phyloP scores from a whole-genome alignment of 1,140 invertebrate species.

The Vanessa tameamea region DNA sequence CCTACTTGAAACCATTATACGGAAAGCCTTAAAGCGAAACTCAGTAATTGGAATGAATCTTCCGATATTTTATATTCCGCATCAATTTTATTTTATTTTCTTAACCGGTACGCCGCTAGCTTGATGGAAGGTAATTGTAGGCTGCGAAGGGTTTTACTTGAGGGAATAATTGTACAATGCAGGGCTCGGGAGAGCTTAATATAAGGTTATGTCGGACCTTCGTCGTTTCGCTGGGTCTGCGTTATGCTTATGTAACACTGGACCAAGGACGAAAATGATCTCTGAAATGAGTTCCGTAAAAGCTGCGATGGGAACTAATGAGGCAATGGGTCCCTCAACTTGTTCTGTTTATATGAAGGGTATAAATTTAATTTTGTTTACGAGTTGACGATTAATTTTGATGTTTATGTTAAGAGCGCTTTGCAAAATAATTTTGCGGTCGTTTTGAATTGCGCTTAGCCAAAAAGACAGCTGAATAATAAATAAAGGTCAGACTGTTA shows the following conservation, averaged over 20 bases:
- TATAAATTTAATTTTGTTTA: conserved; percentile 71
- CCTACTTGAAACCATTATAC: background rate
- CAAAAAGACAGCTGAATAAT: background rate
- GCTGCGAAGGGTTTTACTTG: conserved; percentile 72
- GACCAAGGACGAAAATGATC: conserved; percentile 78
- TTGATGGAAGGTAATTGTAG: conserved; percentile 72
- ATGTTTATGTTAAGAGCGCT: conserved; percentile 46
- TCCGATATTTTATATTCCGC: conserved; percentile 71
- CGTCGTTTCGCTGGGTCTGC: conserved; percentile 60
- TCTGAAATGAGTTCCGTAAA: conserved; percentile 73
- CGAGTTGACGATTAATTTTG: conserved; percentile 66
- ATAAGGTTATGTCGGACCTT: conserved; percentile 63
- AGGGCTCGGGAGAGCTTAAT: conserved; percentile 74
- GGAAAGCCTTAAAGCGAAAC: conserved; percentile 37
- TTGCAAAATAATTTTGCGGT: conserved; percentile 10
- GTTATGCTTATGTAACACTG: conserved; percentile 65
- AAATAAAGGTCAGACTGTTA: background rate
- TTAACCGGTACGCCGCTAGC: conserved; percentile 53
- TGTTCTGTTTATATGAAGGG: conserved; percentile 66
- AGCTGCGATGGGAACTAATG: conserved; percentile 74
- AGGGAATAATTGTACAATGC: conserved; percentile 77
- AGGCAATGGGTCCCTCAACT: conserved; percentile 66
- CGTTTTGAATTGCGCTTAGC: background rate
- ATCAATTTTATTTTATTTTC: conserved; percentile 73
- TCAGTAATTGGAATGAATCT: conserved; percentile 63